These are phyloP conservation scores for Clitarchus hookeri DNA, from an alignment of 2,888 invertebrate species.

Conservation along the genomic window DNA sequence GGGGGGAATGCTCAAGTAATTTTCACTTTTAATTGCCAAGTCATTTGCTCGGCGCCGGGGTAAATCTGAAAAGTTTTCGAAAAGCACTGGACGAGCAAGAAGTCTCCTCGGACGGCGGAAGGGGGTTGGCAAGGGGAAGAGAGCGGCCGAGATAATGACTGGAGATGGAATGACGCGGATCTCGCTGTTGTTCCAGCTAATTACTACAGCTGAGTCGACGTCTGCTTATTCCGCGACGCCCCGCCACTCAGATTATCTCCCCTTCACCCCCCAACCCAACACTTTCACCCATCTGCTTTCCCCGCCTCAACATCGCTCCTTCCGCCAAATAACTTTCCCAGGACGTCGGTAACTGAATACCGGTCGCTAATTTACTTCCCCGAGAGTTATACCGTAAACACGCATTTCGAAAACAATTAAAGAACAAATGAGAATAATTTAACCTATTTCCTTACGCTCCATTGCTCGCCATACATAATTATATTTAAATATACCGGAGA, in stretches of 20 bases:
- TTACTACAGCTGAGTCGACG: constrained; percentile 14
- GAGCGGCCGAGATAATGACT: background rate
- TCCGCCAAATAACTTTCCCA: background rate
- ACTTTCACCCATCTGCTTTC: background rate
- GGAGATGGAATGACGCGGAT: background rate
- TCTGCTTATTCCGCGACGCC: background rate
- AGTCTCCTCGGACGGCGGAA: background rate
- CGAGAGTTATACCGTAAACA: background rate
- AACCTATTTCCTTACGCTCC: background rate
- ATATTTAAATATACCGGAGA: background rate
- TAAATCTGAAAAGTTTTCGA: background rate
- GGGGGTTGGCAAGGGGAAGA: background rate
- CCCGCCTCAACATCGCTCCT: background rate
- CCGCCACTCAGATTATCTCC: background rate
- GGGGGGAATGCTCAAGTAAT: background rate
- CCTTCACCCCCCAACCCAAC: background rate
- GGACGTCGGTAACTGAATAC: constrained; percentile 6
- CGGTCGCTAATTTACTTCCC: background rate
- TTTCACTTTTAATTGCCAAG: constrained; percentile 14
- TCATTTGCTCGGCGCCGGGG: constrained; percentile 1
- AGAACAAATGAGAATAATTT: background rate
- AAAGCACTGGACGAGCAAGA: background rate
- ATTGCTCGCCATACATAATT: background rate
- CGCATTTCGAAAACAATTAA: background rate
- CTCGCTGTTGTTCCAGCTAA: constrained; percentile 14